Evolutionary conservation across 64 coral and sea anemone species (phyloP), one percentile per base, ranked within the genome.

Genomic region (Pocillopora verrucosa): DNA sequence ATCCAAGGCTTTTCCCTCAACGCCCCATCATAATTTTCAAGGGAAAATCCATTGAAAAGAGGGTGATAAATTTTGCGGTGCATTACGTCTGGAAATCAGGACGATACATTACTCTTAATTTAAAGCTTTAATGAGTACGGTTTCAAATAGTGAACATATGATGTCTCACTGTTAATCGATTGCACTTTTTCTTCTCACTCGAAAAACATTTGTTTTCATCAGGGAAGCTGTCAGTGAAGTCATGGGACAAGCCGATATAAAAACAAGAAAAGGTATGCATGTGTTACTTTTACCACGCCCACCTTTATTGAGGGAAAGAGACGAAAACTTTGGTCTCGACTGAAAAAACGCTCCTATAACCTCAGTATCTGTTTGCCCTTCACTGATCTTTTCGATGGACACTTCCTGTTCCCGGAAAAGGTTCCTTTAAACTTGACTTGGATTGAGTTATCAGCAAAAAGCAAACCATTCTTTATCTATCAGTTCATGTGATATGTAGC

Each of bases 171-270:
- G 17, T 51, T 61, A 1, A 61, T 5, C 38, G 0, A 14, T 10
- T 17, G 45, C 9, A 36, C 17, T n/a, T 56, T 45, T 36, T 89
- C 60, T 57, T 65, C 65, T 17, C 16, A 20, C 51, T 58, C 11
- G 30, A 90, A 65, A 67, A 70, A n/a, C 69, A 17, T 83, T 41
- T 88, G 3, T 58, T 6, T 82, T 75, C 34, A 62, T 51, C 41
- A 95, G 94, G 72, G 90, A 84, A 10, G 94, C 94, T 35, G 62
- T 86, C 62, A 80, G 75, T 34, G 84, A 92, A 9, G 94, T 92
- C 30, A 95, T 92, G 17, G 94, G 88, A 34, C 90, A 95, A 73
- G 94, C 94, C 10, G 94, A 95, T 60, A 86, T 92, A 1, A 92
- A 69, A 76, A 86, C 84, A 6, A 83, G 94, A 7, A 80, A 87